These are phyloP conservation scores for Drosophila parvula DNA, from an alignment of 1,140 invertebrate genomes.

Conservation along the genomic window DNA sequence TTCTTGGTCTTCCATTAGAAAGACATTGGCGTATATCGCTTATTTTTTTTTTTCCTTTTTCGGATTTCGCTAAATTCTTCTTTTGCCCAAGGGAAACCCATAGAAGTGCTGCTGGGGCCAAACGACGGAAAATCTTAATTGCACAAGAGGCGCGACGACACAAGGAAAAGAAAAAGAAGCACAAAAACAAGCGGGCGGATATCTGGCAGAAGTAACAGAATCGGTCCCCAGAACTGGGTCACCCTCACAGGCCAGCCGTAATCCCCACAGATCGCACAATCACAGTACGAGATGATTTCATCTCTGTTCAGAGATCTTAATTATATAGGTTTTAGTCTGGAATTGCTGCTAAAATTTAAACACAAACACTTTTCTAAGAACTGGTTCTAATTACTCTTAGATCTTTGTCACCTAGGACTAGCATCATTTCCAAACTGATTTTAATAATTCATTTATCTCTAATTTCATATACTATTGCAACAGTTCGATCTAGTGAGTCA, in stretches of 20 bases:
- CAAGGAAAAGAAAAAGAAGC: conserved; percentile 6
- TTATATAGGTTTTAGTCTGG: background rate
- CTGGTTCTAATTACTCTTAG: background rate
- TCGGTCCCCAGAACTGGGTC: conserved; percentile 7
- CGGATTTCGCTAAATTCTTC: conserved; percentile 42
- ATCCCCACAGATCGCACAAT: conserved; percentile 8
- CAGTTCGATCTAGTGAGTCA: background rate
- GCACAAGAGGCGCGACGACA: conserved; percentile 45
- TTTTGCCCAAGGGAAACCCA: conserved; percentile 53
- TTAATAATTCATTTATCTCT: background rate
- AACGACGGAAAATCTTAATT: conserved; percentile 62
- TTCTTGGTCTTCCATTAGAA: conserved; percentile 82
- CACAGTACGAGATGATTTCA: background rate
- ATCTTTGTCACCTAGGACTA: background rate
- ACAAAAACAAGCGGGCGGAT: conserved; percentile 14
- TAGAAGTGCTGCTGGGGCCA: conserved; percentile 61
- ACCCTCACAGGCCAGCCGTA: background rate
- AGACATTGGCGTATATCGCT: conserved; percentile 67
- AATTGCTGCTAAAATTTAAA: too few species aligned
- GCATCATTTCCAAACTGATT: background rate
- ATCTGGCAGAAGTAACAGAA: conserved; percentile 8
- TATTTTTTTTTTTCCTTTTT: conserved; percentile 27
- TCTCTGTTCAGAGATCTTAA: background rate
- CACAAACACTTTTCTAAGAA: too few species aligned
- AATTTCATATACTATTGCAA: too few species aligned